phyloP scores from a whole-genome alignment of 2,113 vertebrate genomes.

The Oxygymnocypris stewartii region DNA sequence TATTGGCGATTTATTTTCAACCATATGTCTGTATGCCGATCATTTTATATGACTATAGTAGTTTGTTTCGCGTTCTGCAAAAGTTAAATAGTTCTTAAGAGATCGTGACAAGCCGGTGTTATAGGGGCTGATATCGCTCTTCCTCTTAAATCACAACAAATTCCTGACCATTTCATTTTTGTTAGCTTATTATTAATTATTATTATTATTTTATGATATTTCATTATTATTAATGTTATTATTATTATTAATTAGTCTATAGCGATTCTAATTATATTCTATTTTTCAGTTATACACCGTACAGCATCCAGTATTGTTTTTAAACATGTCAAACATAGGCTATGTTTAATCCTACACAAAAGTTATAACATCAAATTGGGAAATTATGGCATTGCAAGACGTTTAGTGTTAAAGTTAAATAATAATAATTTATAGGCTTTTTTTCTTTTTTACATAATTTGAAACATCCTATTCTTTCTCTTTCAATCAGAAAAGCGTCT shows the following conservation, averaged over 20 bases:
- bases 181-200: conserved; percentile 13
- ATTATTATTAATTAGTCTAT: neutral
- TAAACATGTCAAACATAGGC: neutral
- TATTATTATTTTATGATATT: conserved; percentile 31
- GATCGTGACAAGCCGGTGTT: conserved; percentile 3
- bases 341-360: neutral
- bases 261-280: neutral
- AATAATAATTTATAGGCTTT: neutral
- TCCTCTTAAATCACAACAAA: conserved; percentile 17
- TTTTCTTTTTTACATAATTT: neutral
- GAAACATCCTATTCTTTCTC: conserved; percentile 22
- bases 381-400: neutral
- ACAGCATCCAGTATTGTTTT: neutral
- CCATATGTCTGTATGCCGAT: neutral
- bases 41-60: neutral
- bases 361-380: neutral
- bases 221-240: neutral
- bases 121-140: neutral
- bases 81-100: conserved; percentile 17
- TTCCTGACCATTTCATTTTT: neutral
- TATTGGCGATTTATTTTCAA: neutral
- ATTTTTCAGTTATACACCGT: neutral
- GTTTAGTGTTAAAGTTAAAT: neutral
- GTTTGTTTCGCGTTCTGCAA: neutral
- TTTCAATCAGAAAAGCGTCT: conserved; percentile 94